A percentile compares a stretch with the other conserved stretches of the same genome.
Conservation (phyloP, 2,113 vertebrate species). For the Otus sunia region DNA sequence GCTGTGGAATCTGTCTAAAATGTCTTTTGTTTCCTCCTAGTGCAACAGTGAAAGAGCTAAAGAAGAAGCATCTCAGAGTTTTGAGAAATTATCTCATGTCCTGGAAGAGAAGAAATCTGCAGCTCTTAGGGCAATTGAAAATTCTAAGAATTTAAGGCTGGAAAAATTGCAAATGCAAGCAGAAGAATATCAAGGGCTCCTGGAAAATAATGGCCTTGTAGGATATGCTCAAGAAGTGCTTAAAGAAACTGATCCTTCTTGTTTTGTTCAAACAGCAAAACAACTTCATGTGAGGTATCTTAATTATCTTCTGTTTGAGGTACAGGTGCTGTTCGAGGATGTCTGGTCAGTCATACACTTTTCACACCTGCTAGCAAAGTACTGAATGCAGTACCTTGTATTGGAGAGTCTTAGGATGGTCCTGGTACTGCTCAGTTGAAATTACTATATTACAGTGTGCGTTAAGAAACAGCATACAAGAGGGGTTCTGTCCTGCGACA, state of each 20-base stretch:
- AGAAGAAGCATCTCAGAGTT: constrained; percentile 82
- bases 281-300: constrained; percentile 91
- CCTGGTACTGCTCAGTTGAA: not conserved
- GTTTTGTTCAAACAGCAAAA: constrained; percentile 97
- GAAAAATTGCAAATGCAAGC: constrained; percentile 86
- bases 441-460: not conserved
- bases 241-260: constrained; percentile 95
- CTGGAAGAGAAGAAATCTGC: constrained; percentile 87
- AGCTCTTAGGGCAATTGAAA: constrained; percentile 86
- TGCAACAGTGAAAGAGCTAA: constrained; percentile 89
- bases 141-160: constrained; percentile 82
- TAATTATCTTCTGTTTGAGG: not conserved
- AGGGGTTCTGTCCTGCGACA: not conserved
- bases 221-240: constrained; percentile 98
- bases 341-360: not conserved
- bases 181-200: constrained; percentile 95
- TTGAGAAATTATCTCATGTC: constrained; percentile 86
- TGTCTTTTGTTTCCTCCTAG: constrained; percentile 64
- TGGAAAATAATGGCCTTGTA: constrained; percentile 95
- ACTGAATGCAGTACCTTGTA: not conserved
- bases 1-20: not conserved
- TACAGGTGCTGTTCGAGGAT: not conserved
- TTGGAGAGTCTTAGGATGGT: not conserved
- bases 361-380: not conserved
- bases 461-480: not conserved